These are phyloP conservation scores for Bombus breviceps DNA, from an alignment of 1,140 invertebrate genomes.

Conservation along the genomic window DNA sequence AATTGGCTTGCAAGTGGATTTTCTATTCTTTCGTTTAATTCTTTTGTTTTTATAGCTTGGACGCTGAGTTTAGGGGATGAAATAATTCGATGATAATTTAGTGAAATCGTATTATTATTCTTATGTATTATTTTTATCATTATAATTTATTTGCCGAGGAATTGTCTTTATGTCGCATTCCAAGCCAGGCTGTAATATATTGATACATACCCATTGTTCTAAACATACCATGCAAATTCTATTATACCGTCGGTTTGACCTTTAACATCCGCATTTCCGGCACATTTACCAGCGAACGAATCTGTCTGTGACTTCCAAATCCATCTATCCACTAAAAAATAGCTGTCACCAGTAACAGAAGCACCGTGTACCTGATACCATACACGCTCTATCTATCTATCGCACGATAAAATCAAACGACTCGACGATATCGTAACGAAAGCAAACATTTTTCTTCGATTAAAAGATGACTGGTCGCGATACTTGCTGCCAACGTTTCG, in stretches of 20 bases:
- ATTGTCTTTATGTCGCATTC: neutral
- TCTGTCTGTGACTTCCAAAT: neutral
- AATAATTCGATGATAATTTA: neutral
- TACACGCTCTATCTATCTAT: neutral
- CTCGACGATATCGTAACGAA: neutral
- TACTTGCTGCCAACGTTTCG: slow-evolving; percentile 10
- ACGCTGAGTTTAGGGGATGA: neutral
- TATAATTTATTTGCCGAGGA: neutral
- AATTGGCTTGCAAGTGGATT: neutral
- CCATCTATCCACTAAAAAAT: neutral
- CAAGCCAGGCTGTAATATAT: neutral
- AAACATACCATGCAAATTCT: neutral
- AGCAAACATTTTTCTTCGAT: slow-evolving; percentile 29
- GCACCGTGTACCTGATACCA: neutral
- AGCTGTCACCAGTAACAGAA: neutral
- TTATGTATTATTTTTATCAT: neutral
- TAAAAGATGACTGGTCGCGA: slow-evolving; percentile 4
- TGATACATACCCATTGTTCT: neutral
- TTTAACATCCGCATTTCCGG: neutral
- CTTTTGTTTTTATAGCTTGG: neutral
- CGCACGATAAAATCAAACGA: neutral
- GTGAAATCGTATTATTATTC: neutral
- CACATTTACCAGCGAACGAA: neutral
- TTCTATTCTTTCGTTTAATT: too few relatives aligned
- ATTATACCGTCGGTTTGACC: neutral